These are phyloP conservation scores for Brachyptera risi DNA, from an alignment of 2,888 invertebrate species.

Conservation along the genomic window DNA sequence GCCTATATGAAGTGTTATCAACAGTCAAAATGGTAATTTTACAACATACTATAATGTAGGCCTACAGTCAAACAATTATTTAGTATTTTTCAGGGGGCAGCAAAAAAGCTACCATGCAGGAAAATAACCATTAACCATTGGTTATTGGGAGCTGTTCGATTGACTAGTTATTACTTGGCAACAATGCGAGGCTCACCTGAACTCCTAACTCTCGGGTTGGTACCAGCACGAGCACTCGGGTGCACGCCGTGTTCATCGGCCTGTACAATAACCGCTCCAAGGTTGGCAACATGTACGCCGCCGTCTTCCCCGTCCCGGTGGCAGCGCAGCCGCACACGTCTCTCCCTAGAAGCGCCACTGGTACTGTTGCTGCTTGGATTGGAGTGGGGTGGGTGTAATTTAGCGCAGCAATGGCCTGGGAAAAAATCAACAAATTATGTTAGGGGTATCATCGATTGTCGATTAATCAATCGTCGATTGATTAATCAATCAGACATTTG, in stretches of 20 bases:
- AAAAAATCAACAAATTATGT: constrained; percentile 25
- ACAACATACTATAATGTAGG: too few species aligned
- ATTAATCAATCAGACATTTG: too few species aligned
- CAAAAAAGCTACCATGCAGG: too few species aligned
- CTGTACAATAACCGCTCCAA: constrained; percentile 88
- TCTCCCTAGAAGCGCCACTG: constrained; percentile 84
- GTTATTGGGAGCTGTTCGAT: too few species aligned
- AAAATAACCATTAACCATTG: too few species aligned
- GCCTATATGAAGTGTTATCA: too few species aligned
- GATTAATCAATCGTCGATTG: too few species aligned
- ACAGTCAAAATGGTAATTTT: too few species aligned
- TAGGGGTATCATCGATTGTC: not conserved
- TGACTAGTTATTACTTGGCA: too few species aligned
- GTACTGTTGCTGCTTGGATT: constrained; percentile 93
- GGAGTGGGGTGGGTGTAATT: constrained; percentile 94
- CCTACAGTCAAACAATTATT: too few species aligned
- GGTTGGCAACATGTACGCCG: constrained; percentile 97
- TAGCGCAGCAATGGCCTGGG: constrained; percentile 74
- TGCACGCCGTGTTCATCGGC: constrained; percentile 58
- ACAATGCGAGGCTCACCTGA: constrained; percentile 61
- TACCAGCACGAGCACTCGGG: constrained; percentile 84
- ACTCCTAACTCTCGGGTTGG: constrained; percentile 97
- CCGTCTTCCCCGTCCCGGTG: constrained; percentile 97
- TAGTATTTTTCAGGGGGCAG: too few species aligned
- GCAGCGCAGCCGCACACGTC: constrained; percentile 99